Base-by-base conservation (phyloP, 2,113 vertebrate species). In the Percopsis transmontana region DNA sequence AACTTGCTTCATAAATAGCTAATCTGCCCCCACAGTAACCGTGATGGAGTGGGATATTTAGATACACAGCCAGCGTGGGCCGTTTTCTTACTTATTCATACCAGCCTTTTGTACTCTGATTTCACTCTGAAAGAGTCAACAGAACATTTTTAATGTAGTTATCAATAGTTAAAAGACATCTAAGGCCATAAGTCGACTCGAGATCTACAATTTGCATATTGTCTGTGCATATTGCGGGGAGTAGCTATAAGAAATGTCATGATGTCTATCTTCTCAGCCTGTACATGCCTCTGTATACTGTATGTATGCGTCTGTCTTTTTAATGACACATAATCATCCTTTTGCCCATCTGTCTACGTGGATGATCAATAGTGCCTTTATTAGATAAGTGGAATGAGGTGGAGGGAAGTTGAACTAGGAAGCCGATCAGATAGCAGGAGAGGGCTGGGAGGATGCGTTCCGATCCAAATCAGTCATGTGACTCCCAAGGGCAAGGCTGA, bases 281-380 rank as follows among this genome's bases (percentile, higher is more conserved):
- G 10, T 27, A 27, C 41, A 5, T 1, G 6, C 42, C 8, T 57
- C 41, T 23, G 16, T 47, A 33, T 39, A 65, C 68, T 54, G 51
- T 72, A 69, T 80, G 38, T 23, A 41, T 70, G 21, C 14, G 5
- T 47, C 1, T 47, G 45, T 47, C 12, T n/a, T 47, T 47, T 14
- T 47, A 16, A n/a, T 47, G 13, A 47, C 45, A 47, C 5, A 18
- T 2, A 62, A 79, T 72, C 74, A 69, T 82, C 68, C 78, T 79
- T 80, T 74, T 20, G 66, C 82, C 69, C 70, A 76, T 84, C 81
- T 77, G 79, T 72, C 70, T 82, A 58, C 61, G 58, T 44, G 61
- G 73, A 61, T 76, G 76, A 88, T 90, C 89, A 81, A 87, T 88
- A 80, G 72, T 82, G 60, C 80, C 74, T 81, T 89, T 85, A 88